Conservation (phyloP, 2,888 invertebrate genomes). For the Marronus borbonicus region DNA sequence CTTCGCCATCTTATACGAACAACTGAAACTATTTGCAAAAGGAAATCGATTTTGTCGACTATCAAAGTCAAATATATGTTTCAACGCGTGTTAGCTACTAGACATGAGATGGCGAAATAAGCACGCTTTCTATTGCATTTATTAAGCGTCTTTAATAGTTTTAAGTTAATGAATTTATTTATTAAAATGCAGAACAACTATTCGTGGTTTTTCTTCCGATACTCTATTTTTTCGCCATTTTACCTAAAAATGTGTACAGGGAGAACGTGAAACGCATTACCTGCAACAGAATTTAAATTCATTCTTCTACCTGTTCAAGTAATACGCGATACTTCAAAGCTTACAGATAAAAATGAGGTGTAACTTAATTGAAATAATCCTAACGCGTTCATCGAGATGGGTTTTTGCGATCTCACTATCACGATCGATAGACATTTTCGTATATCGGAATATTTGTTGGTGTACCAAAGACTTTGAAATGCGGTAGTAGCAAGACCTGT, state of each 20-base stretch:
- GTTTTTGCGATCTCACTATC: slow-evolving; percentile 51
- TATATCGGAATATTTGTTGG: slow-evolving; percentile 38
- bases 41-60: no score
- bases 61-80: no score
- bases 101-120: no score
- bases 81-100: no score
- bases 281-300: slow-evolving; percentile 46
- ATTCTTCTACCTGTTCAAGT: neutral
- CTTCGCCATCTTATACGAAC: no score
- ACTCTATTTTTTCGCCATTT: slow-evolving; percentile 26
- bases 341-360: slow-evolving; percentile 54
- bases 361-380: slow-evolving; percentile 55
- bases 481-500: slow-evolving; percentile 46
- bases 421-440: slow-evolving; percentile 52
- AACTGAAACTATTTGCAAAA: no score
- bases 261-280: slow-evolving; percentile 56
- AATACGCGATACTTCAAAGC: neutral
- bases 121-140: no score
- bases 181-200: no score
- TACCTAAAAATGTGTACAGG: slow-evolving; percentile 53
- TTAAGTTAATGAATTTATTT: no score
- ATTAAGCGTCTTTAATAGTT: no score
- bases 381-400: slow-evolving; percentile 51
- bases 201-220: no score
- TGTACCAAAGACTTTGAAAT: slow-evolving; percentile 51